These are phyloP conservation scores for Slavum lentiscoides DNA, from an alignment of 2,888 invertebrate genomes.

Conservation along the genomic window DNA sequence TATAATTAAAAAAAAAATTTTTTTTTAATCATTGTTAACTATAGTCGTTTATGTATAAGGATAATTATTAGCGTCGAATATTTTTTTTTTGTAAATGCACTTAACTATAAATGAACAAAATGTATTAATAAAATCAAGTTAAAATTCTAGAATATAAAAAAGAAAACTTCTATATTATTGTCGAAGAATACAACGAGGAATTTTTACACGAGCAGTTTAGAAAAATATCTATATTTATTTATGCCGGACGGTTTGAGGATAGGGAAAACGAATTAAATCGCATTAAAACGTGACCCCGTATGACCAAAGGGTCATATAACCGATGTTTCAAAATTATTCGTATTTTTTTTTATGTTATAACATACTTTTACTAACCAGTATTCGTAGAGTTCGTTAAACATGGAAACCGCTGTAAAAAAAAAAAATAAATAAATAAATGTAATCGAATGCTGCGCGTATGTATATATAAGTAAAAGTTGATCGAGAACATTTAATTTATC, in stretches of 20 bases:
- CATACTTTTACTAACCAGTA: conserved; percentile 51
- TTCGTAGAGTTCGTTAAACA: conserved; percentile 41
- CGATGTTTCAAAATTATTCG: conserved; percentile 44
- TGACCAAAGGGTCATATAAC: conserved; percentile 23
- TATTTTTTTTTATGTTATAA: conserved; percentile 20
- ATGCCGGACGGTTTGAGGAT: background rate
- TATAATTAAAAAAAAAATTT: no score
- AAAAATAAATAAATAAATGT: background rate
- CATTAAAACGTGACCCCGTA: conserved; percentile 34
- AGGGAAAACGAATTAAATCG: conserved; percentile 27
- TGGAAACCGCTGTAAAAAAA: conserved; percentile 30
- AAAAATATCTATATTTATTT: conserved; percentile 26
- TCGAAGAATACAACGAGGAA: background rate
- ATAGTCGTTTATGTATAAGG: no score
- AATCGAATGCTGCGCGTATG: conserved; percentile 9
- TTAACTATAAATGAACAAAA: no score
- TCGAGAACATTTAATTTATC: conserved; percentile 46
- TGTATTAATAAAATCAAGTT: no score
- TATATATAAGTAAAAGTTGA: conserved; percentile 32
- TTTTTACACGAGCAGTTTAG: background rate
- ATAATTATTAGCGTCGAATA: no score
- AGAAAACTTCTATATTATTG: no score
- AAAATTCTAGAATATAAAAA: no score
- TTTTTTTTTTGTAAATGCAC: no score
- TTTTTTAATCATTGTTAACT: no score